Percentiles rank a stretch among this genome's conserved stretches.
These are phyloP conservation scores for Monodelphis domestica DNA, from an alignment of 2,797 vertebrate genomes.

Conservation along the genomic window DNA sequence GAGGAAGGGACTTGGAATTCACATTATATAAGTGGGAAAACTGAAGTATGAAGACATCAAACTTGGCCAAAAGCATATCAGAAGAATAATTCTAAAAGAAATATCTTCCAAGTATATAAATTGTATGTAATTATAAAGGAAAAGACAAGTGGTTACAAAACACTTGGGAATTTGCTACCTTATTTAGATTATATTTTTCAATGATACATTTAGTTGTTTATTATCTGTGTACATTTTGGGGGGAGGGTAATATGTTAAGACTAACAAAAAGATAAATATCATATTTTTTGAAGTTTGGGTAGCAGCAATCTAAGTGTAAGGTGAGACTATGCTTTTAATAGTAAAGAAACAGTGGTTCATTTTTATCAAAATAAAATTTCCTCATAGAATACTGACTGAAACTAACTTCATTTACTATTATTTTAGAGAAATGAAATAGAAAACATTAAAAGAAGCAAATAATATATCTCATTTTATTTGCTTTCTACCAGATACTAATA, in stretches of 20 bases:
- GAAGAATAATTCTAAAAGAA: slow-evolving; percentile 52
- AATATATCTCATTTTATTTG: slow-evolving; percentile 35
- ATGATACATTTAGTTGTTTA: slow-evolving; percentile 28
- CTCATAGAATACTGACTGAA: slow-evolving; percentile 7
- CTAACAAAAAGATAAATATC: slow-evolving; percentile 25
- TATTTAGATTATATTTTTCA: neutral
- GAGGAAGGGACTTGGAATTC: neutral
- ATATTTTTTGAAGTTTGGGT: slow-evolving; percentile 37
- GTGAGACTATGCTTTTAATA: slow-evolving; percentile 56
- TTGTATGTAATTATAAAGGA: slow-evolving; percentile 6
- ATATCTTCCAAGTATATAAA: slow-evolving; percentile 29
- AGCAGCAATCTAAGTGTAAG: slow-evolving; percentile 46
- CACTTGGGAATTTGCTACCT: neutral
- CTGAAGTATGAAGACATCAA: neutral
- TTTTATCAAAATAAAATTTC: neutral
- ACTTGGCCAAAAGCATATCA: neutral
- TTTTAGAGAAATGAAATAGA: slow-evolving; percentile 57
- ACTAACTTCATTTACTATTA: slow-evolving; percentile 67
- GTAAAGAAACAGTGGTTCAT: neutral
- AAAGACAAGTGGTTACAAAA: slow-evolving; percentile 24
- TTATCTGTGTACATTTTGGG: slow-evolving; percentile 26
- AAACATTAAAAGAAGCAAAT: slow-evolving; percentile 65
- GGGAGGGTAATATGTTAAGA: slow-evolving; percentile 30
- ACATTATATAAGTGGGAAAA: slow-evolving; percentile 18
- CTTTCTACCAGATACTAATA: slow-evolving; percentile 37